Percentiles rank a stretch among this genome's conserved stretches.
Evolutionary conservation across 2,797 vertebrate genomes (phyloP).

Genomic region (Squalus acanthias): DNA sequence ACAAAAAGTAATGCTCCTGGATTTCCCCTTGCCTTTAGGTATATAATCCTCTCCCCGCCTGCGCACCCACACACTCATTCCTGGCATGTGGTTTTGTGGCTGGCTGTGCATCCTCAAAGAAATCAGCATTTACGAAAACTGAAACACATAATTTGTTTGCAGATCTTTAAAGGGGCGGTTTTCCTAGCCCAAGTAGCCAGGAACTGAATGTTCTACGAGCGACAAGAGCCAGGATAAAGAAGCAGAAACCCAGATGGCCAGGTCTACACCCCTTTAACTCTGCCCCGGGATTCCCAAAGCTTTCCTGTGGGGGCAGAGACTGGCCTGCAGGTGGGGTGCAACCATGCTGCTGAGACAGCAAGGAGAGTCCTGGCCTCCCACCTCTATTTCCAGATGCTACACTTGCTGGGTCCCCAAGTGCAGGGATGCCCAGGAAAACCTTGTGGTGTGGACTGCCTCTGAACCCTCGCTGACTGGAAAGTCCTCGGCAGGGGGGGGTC

Average conservation of each 20-base stretch:
- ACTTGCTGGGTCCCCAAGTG: not conserved
- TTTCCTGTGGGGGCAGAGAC: not conserved
- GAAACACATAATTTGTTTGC: not conserved
- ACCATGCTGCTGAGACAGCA: not conserved
- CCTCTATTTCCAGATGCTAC: not conserved
- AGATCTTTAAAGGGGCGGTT: not conserved
- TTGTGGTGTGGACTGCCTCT: not conserved
- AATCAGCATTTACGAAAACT: not conserved
- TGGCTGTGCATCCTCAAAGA: too few species aligned
- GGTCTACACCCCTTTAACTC: not conserved
- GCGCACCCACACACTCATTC: not conserved
- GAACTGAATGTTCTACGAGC: not conserved
- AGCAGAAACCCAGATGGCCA: not conserved
- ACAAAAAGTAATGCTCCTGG: not conserved
- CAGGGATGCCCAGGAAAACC: not conserved
- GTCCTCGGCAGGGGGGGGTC: not conserved
- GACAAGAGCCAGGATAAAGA: not conserved
- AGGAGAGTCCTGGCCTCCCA: not conserved
- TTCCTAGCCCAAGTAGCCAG: not conserved
- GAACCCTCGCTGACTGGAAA: not conserved
- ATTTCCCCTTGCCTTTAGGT: not conserved
- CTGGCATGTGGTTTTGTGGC: not conserved
- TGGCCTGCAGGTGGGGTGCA: not conserved
- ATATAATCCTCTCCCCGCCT: not conserved
- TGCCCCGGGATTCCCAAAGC: not conserved